phyloP scores from a whole-genome alignment of 2,113 vertebrate genomes.

The Stictonetta naevosa region DNA sequence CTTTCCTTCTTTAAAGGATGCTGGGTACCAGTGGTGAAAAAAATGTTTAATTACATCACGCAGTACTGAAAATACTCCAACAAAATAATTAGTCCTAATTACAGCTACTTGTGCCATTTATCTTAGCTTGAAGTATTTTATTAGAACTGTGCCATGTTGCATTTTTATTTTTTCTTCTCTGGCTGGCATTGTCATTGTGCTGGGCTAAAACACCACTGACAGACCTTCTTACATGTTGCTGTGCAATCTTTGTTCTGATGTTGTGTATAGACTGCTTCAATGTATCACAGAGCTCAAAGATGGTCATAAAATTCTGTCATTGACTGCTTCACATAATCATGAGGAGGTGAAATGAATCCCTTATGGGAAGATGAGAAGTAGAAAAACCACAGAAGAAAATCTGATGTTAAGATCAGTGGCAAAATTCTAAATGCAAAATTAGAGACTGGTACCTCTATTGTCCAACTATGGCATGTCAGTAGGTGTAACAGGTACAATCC shows the following conservation, averaged over 20 bases:
- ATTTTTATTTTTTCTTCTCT: not conserved
- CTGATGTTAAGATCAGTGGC: not conserved
- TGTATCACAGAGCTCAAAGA: not conserved
- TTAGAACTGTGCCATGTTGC: not conserved
- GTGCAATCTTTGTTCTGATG: not conserved
- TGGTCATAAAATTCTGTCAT: not conserved
- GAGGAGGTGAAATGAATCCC: not conserved
- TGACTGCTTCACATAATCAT: not conserved
- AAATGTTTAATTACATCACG: not conserved
- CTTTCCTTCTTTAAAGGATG: not conserved
- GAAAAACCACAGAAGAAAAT: not conserved
- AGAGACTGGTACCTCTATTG: not conserved
- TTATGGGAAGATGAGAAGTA: not conserved
- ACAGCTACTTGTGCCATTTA: not conserved
- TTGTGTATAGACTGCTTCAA: not conserved
- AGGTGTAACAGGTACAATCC: not conserved
- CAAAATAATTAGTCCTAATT: not conserved
- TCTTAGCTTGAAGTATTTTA: not conserved
- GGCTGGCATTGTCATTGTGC: accelerated
- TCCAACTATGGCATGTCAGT: not conserved
- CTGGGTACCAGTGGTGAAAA: not conserved
- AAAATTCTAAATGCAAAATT: not conserved
- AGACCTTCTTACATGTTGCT: not conserved
- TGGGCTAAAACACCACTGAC: not conserved
- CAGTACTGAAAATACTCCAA: slow-evolving; percentile 1